Evolutionary conservation across 2,888 invertebrate species (phyloP).

Genomic region (Drosophila diplacantha): DNA sequence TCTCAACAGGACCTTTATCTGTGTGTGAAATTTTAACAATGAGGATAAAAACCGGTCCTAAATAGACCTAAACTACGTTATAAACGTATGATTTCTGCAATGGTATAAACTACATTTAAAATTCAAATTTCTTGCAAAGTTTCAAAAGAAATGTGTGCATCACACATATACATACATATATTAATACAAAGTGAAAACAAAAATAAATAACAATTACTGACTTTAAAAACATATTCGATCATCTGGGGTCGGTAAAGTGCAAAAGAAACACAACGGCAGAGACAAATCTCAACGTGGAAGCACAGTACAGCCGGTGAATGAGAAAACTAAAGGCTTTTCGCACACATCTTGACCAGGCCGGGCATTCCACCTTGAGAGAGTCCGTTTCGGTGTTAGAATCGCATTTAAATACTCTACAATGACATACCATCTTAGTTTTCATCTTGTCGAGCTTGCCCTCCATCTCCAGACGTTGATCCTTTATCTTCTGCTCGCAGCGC

Average conservation of each 20-base stretch:
- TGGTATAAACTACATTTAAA: too few relatives aligned
- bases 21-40: not conserved
- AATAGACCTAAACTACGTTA: not conserved
- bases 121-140: not conserved
- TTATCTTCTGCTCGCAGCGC: conserved; percentile 70
- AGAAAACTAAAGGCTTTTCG: conserved; percentile 2
- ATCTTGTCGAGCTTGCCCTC: conserved; percentile 87
- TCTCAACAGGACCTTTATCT: not conserved
- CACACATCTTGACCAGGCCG: conserved; percentile 8
- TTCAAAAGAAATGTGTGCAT: not conserved
- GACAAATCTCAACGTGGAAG: conserved; percentile 2
- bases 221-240: not conserved
- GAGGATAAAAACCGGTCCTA: not conserved
- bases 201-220: not conserved
- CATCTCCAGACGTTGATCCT: conserved; percentile 80
- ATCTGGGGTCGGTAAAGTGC: conserved; percentile 3
- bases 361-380: conserved; percentile 3
- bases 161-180: not conserved
- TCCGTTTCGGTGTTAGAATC: not conserved
- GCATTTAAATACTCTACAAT: not conserved
- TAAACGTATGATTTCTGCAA: not conserved
- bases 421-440: conserved; percentile 89
- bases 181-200: not conserved
- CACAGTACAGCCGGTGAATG: not conserved
- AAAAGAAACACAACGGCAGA: not conserved